Percentiles rank a stretch among this genome's conserved stretches.
Evolutionary conservation across 2,797 vertebrate species (phyloP).

Genomic region (Orestias chungarensis): DNA sequence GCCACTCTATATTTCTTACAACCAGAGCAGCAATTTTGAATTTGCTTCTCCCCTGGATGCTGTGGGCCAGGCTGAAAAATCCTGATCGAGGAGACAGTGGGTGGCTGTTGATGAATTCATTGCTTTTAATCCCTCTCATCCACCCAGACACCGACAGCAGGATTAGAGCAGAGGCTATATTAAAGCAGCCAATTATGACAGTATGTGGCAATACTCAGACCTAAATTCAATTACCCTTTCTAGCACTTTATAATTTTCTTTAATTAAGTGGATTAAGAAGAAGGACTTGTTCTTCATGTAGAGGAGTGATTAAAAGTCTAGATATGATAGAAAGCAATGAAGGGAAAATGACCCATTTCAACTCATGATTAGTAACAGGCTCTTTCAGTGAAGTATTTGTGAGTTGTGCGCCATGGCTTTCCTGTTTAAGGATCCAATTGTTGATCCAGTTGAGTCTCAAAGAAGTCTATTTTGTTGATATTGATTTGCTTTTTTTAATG

Average conservation of each 20-base stretch:
- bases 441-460: not conserved
- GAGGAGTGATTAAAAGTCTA: constrained; percentile 65
- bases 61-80: constrained; percentile 4
- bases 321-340: constrained; percentile 41
- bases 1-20: constrained; percentile 15
- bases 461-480: not conserved
- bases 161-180: constrained; percentile 73
- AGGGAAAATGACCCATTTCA: constrained; percentile 42
- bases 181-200: constrained; percentile 75
- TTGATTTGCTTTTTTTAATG: not conserved
- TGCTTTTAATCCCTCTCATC: constrained; percentile 75
- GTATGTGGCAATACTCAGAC: constrained; percentile 64
- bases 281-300: constrained; percentile 65
- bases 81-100: constrained; percentile 44
- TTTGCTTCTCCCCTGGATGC: constrained; percentile 12
- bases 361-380: constrained; percentile 59
- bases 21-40: not conserved
- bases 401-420: constrained; percentile 30
- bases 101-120: constrained; percentile 46
- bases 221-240: constrained; percentile 71
- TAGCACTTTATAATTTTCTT: constrained; percentile 75
- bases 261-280: constrained; percentile 74
- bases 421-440: constrained; percentile 11
- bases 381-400: constrained; percentile 36
- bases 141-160: constrained; percentile 62